These are phyloP conservation scores for Coenonympha arcania DNA, from an alignment of 2,888 invertebrate species.

Conservation along the genomic window DNA sequence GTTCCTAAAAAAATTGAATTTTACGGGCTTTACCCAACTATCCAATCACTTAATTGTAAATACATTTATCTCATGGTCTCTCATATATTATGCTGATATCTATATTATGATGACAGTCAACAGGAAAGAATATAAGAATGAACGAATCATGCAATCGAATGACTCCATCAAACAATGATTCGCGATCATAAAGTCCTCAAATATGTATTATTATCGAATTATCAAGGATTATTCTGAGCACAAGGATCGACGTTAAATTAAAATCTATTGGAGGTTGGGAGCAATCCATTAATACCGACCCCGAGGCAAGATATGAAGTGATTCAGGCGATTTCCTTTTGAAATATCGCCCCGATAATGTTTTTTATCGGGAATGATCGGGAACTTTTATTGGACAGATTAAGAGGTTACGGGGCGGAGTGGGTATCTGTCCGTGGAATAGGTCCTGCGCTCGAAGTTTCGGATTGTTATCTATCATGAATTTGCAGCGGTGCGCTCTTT, in stretches of 20 bases:
- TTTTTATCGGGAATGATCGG: conserved; percentile 37
- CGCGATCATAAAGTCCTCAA: conserved; percentile 3
- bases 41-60: too few relatives aligned
- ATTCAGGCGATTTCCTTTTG: conserved; percentile 35
- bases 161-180: background rate
- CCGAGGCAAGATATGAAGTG: conserved; percentile 36
- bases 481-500: conserved; percentile 13
- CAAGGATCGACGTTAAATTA: conserved; percentile 31
- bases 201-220: conserved; percentile 9
- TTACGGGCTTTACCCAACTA: too few relatives aligned
- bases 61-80: too few relatives aligned
- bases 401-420: conserved; percentile 31
- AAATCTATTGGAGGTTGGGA: conserved; percentile 30
- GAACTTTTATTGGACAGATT: conserved; percentile 44
- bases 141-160: background rate
- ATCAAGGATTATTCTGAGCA: conserved; percentile 12
- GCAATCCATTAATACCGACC: conserved; percentile 38
- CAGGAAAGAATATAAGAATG: too few relatives aligned
- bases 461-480: conserved; percentile 19
- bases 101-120: too few relatives aligned
- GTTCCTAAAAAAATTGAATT: too few relatives aligned
- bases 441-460: conserved; percentile 16
- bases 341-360: conserved; percentile 39
- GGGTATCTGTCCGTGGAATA: conserved; percentile 12
- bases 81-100: too few relatives aligned